A percentile compares a stretch with the other conserved stretches of the same genome.
Evolutionary conservation across 2,888 invertebrate species (phyloP).

Genomic region (Drosophila eohydei): DNA sequence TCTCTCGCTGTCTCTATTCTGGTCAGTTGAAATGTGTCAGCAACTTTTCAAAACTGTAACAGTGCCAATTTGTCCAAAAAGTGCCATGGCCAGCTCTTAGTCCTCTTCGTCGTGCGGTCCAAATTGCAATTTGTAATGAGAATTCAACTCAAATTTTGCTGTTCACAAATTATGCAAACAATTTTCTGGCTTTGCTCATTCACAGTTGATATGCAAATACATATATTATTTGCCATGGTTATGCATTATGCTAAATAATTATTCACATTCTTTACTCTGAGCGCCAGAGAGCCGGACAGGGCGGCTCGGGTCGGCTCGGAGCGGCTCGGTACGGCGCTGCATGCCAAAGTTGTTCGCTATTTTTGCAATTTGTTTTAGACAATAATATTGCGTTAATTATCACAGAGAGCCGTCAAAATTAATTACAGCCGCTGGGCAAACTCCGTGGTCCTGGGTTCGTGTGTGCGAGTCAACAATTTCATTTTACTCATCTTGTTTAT

Average conservation of each 20-base stretch:
- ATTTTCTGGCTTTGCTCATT: conserved; percentile 51
- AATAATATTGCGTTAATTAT: conserved; percentile 75
- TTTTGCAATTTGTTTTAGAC: conserved; percentile 57
- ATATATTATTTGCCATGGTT: conserved; percentile 58
- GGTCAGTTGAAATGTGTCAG: conserved; percentile 63
- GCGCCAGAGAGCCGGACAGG: not conserved
- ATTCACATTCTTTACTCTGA: conserved; percentile 42
- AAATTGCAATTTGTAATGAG: conserved; percentile 58
- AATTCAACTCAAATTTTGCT: conserved; percentile 71
- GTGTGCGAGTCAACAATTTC: conserved; percentile 43
- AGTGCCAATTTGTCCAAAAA: conserved; percentile 71
- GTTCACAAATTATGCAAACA: conserved; percentile 74
- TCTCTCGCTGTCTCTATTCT: conserved; percentile 2
- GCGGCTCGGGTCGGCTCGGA: not conserved
- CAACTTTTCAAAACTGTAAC: conserved; percentile 73
- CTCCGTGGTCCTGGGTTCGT: conserved; percentile 5
- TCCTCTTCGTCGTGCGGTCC: conserved; percentile 10
- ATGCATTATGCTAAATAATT: conserved; percentile 75
- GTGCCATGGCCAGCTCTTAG: conserved; percentile 41
- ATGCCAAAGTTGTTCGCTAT: conserved; percentile 37
- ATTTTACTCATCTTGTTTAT: conserved; percentile 61
- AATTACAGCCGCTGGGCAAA: conserved; percentile 35
- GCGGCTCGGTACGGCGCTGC: not conserved
- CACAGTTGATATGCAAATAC: conserved; percentile 47
- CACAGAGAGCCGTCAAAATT: conserved; percentile 53